These are phyloP conservation scores for Athene noctua DNA, from an alignment of 2,113 vertebrate genomes.

Conservation along the genomic window DNA sequence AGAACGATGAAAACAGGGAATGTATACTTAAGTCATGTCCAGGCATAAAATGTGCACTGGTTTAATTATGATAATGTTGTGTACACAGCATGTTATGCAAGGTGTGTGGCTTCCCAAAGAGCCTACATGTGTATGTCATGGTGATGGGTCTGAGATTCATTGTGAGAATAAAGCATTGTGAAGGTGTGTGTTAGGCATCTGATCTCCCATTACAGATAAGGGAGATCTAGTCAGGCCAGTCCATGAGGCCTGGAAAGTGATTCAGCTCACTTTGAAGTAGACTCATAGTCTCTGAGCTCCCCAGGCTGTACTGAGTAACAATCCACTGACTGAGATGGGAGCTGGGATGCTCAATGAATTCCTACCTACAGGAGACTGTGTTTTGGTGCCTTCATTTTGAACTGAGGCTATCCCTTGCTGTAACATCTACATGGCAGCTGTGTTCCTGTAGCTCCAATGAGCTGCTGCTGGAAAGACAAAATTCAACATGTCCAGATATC, in stretches of 20 bases:
- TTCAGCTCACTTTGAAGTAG: not conserved
- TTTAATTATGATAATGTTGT: not conserved
- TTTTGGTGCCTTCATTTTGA: not conserved
- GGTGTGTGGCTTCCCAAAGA: not conserved
- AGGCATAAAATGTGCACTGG: not conserved
- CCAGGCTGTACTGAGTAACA: fast-evolving
- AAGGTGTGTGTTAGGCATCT: not conserved
- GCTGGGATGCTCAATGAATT: not conserved
- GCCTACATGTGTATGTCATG: not conserved
- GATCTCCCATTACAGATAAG: not conserved
- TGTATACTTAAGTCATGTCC: not conserved
- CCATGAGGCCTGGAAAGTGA: not conserved
- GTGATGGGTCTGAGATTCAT: not conserved
- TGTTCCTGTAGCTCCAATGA: not conserved
- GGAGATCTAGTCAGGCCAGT: not conserved
- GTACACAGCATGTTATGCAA: not conserved
- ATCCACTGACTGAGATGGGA: not conserved
- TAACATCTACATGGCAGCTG: not conserved
- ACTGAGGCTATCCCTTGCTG: not conserved
- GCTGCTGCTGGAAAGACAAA: not conserved
- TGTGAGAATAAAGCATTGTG: not conserved
- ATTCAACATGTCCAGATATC: not conserved
- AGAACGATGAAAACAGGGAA: not conserved
- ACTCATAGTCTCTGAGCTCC: not conserved
- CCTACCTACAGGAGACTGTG: not conserved